phyloP scores from a whole-genome alignment of 2,113 vertebrate species.

The Lepisosteus oculatus region DNA sequence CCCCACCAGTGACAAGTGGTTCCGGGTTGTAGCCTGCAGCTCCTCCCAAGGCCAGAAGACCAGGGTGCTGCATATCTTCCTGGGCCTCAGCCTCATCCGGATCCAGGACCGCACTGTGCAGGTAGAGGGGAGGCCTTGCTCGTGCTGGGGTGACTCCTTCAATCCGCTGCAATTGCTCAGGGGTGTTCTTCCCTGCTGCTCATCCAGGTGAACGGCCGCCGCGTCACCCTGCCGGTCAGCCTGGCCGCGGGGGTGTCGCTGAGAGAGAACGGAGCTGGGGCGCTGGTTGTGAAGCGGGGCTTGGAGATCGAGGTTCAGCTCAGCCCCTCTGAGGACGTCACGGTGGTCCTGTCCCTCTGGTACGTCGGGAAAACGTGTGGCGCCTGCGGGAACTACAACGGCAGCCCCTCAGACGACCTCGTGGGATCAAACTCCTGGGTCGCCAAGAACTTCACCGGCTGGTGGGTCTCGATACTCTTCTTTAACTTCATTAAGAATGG shows the following conservation, averaged over 20 bases:
- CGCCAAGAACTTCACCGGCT: conserved; percentile 19
- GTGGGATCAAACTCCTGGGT: conserved; percentile 21
- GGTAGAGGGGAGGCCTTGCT: neutral
- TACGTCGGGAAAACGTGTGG: conserved; percentile 34
- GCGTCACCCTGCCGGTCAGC: conserved; percentile 20
- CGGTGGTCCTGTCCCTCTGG: conserved; percentile 13
- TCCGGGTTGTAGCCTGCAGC: conserved; percentile 36
- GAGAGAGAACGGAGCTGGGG: conserved; percentile 20
- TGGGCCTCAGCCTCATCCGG: conserved; percentile 26
- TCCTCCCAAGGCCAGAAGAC: neutral
- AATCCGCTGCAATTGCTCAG: too few relatives aligned
- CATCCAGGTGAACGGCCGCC: conserved; percentile 20
- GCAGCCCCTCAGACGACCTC: conserved; percentile 18
- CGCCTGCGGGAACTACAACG: conserved; percentile 42
- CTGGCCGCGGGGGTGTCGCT: conserved; percentile 16
- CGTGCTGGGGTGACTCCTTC: too few relatives aligned
- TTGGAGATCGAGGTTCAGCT: conserved; percentile 22
- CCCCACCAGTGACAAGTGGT: conserved; percentile 20
- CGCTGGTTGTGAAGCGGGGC: conserved; percentile 22
- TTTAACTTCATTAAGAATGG: too few relatives aligned
- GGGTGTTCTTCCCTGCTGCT: too few relatives aligned
- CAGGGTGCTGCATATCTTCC: conserved; percentile 28
- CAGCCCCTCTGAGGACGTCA: conserved; percentile 18
- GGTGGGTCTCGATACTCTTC: conserved; percentile 12
- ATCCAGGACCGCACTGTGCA: conserved; percentile 23